Conservation (phyloP, 1,140 invertebrate species). For the Chrysoperla carnea region DNA sequence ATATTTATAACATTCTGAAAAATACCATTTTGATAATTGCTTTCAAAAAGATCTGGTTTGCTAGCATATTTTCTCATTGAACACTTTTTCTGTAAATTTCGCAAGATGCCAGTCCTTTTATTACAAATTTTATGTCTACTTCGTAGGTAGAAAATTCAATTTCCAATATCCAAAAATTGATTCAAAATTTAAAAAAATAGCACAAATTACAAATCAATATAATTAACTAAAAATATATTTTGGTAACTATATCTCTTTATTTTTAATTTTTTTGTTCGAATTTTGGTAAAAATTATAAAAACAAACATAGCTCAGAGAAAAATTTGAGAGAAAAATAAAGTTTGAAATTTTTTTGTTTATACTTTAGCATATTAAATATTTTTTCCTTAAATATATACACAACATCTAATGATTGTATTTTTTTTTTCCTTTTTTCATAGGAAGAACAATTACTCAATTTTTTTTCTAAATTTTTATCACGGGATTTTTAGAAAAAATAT, state of each 20-base stretch:
- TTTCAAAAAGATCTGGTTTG: no score
- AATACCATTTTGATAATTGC: no score
- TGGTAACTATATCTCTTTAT: background rate
- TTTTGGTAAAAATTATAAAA: background rate
- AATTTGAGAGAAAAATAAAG: background rate
- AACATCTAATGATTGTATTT: background rate
- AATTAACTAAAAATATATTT: background rate
- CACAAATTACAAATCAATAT: no score
- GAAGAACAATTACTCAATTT: background rate
- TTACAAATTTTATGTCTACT: no score
- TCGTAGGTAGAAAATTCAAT: no score
- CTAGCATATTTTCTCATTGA: no score
- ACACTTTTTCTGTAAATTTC: no score
- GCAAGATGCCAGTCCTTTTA: no score
- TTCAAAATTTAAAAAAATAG: no score
- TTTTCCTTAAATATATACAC: background rate
- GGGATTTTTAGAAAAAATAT: background rate
- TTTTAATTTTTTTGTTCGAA: background rate
- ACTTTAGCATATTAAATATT: background rate
- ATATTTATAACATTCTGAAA: no score
- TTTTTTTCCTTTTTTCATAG: background rate
- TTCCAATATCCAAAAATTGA: no score
- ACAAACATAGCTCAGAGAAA: background rate
- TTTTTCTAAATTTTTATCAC: background rate
- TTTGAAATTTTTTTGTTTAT: background rate